Base-by-base conservation (phyloP, 1,140 invertebrate genomes). In the Pseudachorutes palmiensis region DNA sequence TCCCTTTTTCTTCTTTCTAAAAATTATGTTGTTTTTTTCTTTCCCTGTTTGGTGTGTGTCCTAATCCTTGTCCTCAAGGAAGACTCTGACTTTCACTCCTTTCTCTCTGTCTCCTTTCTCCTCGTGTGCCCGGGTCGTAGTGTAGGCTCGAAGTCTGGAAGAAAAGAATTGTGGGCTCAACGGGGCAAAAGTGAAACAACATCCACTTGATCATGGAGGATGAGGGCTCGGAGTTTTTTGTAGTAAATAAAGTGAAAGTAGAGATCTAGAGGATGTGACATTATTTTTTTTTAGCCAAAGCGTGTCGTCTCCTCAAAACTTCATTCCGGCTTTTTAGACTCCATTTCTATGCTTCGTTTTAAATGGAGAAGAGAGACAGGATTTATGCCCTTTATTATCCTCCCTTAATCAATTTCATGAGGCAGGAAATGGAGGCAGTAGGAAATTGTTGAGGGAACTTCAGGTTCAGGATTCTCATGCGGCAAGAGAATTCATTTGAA, bases 351-450 rank as follows among this genome's bases (percentile, higher is more conserved):
- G 12, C 24, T 55, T 26, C 51, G 3, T 55, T 55, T 55, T 55
- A 55, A 55, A 55, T 55, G 51, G 51, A 5, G 5, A 12, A 55
- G 51, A 5, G 36, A 12, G 9, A 14, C 51, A 22, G 51, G 24
- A 55, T 55, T 55, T 55, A 55, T 55, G 51, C 24, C 51, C 51
- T 55, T 55, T 55, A 55, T 55, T 55, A 55, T 55, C 51, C 51
- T 55, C 51, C 12, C 51, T 55, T 55, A 55, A 55, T 55, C 51
- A 55, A 55, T 61, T 61, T 61, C 31, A 61, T 61, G 59, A 24
- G 30, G 59, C 5, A 61, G 31, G 59, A 61, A 61, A 61, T 30
- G 16, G 24, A 57, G 19, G 51, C 51, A 22, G 5, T n/a, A 41
- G 36, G 36, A 41, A 41, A 41, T 41, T 41, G 51, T 55, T 55